Conservation (phyloP, 2,797 vertebrate genomes). For the Tamandua tetradactyla region DNA sequence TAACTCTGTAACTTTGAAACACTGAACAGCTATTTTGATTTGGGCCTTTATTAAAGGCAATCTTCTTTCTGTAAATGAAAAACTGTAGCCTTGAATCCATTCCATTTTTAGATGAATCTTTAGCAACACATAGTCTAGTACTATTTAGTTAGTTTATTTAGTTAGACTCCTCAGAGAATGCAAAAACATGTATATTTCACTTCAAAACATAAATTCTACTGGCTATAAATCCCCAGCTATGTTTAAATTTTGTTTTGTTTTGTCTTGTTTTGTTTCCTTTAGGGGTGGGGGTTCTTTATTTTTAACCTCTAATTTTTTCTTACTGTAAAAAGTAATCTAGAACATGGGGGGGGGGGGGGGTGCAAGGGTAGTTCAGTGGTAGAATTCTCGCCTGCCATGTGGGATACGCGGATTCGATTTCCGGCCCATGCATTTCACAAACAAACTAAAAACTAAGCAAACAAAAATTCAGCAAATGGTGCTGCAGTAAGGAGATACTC, state of each 20-base stretch:
- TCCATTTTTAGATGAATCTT: background rate
- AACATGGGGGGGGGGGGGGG: too few species aligned
- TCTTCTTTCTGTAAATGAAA: slow-evolving; percentile 30
- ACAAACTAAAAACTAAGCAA: too few species aligned
- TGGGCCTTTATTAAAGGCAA: background rate
- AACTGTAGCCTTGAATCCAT: background rate
- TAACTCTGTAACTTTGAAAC: background rate
- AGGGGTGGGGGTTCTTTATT: background rate
- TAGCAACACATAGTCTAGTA: background rate
- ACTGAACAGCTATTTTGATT: background rate
- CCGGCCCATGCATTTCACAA: too few species aligned
- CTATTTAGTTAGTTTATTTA: background rate
- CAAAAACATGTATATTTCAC: slow-evolving; percentile 6
- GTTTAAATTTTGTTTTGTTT: background rate
- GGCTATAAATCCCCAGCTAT: background rate
- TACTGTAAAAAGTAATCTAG: background rate
- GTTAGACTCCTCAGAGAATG: background rate
- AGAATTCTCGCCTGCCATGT: too few species aligned
- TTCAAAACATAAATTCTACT: background rate
- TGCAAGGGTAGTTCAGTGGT: too few species aligned
- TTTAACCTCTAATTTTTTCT: slow-evolving; percentile 44
- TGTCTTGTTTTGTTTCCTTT: too few species aligned
- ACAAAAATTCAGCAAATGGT: too few species aligned
- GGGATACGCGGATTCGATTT: too few species aligned
- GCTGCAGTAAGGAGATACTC: too few species aligned